These are phyloP conservation scores for Augiades crinisus DNA, from an alignment of 2,888 invertebrate species.

Conservation along the genomic window DNA sequence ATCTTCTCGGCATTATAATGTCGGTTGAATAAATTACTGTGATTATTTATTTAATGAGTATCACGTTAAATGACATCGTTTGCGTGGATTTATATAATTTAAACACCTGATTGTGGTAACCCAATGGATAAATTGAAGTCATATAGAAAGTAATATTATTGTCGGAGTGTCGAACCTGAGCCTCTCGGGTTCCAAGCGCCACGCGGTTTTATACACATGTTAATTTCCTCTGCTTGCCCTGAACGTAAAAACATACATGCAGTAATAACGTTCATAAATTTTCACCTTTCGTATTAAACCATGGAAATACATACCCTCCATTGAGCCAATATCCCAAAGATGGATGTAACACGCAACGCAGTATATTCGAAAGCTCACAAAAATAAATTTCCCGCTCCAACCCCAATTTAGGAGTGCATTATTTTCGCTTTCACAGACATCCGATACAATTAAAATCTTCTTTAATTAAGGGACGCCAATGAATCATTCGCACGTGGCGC, in stretches of 20 bases:
- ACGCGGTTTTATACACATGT: too few species aligned
- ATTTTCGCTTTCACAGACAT: slow-evolving; percentile 81
- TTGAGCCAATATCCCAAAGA: slow-evolving; percentile 44
- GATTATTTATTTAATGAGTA: too few species aligned
- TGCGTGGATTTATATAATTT: too few species aligned
- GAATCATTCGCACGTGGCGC: slow-evolving; percentile 82
- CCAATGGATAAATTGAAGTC: too few species aligned
- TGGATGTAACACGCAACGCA: slow-evolving; percentile 65
- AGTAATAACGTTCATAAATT: slow-evolving; percentile 28
- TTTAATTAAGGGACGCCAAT: slow-evolving; percentile 81
- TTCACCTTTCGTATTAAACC: slow-evolving; percentile 33
- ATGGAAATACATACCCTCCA: slow-evolving; percentile 35
- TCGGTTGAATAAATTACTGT: too few species aligned
- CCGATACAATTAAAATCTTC: slow-evolving; percentile 83
- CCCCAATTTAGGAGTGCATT: slow-evolving; percentile 81
- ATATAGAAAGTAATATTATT: too few species aligned
- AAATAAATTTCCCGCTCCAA: slow-evolving; percentile 72
- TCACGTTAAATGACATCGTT: too few species aligned
- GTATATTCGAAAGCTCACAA: slow-evolving; percentile 63
- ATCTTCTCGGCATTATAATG: too few species aligned
- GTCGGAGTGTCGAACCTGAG: too few species aligned
- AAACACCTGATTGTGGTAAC: too few species aligned
- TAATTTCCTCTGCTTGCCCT: too few species aligned
- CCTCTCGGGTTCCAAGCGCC: too few species aligned
- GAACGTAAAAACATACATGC: neutral